Base-by-base conservation (phyloP, 1,140 invertebrate species). In the Danaus melanippus region DNA sequence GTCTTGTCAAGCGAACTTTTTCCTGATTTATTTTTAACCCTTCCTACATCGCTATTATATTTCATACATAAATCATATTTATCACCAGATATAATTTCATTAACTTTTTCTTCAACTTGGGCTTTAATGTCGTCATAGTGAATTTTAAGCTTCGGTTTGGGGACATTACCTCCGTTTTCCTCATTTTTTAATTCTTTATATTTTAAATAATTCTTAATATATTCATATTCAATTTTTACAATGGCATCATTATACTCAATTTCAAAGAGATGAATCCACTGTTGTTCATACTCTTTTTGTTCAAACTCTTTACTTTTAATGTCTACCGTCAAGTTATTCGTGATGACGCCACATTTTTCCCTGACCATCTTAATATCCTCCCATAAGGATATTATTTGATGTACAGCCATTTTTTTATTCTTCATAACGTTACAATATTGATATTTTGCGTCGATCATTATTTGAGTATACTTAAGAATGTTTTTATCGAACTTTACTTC, bases 211-310 rank as follows among this genome's bases (percentile, higher is more conserved):
- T 71, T 65, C 40, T 42, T 68, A 4, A 79, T 64, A 60, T 70
- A 86, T 39, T 83, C 76, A 55, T 71, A 83, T 56, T 86, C 81
- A 50, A 83, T 62, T 56, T 71, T 71, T 56, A 78, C 66, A 39
- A 86, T 66, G 50, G 72, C 67, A 66, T 86, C 80, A 7, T 66
- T 67, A 50, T 73, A 80, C 64, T 86, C 80, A 21, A 21, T 55
- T 49, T 79, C 71, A 53, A 78, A 86, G 8, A 66, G 48, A 50
- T 73, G 17, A 48, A 62, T 63, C 73, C 74, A 84, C 45, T 74
- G 43, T 63, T 71, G 66, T 51, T 80, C 60, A 56, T 65, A 74
- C 40, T 76, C 58, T 17, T 59, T 63, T 39, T 74, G 50, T 12
- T 62, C 52, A 10, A 64, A 49, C 12, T 56, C 21, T 21, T 32